Percentiles rank a stretch among this genome's conserved stretches.
phyloP scores from a whole-genome alignment of 1,140 invertebrate genomes.

The Arctopsyche grandis region DNA sequence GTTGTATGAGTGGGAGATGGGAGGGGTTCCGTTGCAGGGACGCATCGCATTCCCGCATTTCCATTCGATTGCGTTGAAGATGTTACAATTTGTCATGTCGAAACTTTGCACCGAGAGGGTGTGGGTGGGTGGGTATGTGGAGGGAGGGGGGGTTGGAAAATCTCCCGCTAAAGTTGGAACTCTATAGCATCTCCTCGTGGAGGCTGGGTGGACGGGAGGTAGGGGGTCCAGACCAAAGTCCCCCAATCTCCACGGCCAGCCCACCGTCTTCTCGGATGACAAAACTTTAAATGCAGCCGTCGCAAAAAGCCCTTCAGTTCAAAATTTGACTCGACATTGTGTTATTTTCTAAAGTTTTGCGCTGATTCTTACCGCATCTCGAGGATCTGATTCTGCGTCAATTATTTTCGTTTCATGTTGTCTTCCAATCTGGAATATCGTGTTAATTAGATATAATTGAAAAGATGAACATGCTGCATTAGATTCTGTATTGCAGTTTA shows the following conservation, averaged over 20 bases:
- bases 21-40: not conserved
- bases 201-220: slow-evolving; percentile 6
- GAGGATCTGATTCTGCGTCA: not conserved
- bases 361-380: not conserved
- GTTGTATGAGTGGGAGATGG: not conserved
- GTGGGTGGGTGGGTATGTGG: not conserved
- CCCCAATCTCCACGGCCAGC: not conserved
- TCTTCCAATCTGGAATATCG: too few species aligned
- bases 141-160: not conserved
- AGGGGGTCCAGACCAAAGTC: not conserved
- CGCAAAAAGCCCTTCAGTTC: slow-evolving; percentile 41
- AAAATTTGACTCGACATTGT: slow-evolving; percentile 11
- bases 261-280: slow-evolving; percentile 42
- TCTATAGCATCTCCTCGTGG: slow-evolving; percentile 11
- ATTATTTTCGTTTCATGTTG: too few species aligned
- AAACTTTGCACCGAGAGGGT: slow-evolving; percentile 50
- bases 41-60: slow-evolving; percentile 39
- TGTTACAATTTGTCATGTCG: slow-evolving; percentile 55
- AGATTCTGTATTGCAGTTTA: too few species aligned
- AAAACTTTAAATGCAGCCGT: slow-evolving; percentile 55
- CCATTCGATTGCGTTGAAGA: slow-evolving; percentile 53
- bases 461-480: too few species aligned
- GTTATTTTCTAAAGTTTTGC: not conserved
- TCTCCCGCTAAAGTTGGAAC: not conserved
- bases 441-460: too few species aligned